Conservation (phyloP, 2,113 vertebrate genomes). For the Arothron firmamentum region DNA sequence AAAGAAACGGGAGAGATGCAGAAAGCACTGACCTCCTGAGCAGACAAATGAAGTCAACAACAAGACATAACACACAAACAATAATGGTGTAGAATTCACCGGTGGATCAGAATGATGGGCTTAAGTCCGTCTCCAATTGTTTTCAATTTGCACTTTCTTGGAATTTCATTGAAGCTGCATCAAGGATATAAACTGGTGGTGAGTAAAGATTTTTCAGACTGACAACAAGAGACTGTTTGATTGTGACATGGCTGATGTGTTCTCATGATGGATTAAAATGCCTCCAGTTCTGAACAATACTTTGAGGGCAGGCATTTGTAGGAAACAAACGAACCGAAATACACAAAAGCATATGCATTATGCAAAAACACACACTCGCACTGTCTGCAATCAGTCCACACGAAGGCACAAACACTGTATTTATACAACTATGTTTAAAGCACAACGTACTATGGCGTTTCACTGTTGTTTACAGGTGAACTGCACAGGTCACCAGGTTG, state of each 20-base stretch:
- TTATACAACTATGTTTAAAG: too few relatives aligned
- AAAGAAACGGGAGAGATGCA: constrained; percentile 43
- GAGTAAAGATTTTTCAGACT: too few relatives aligned
- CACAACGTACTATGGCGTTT: not conserved
- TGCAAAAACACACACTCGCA: constrained; percentile 11
- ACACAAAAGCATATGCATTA: constrained; percentile 14
- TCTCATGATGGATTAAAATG: constrained; percentile 1
- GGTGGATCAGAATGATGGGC: not conserved
- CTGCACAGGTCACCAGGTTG: constrained; percentile 56
- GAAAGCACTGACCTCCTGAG: constrained; percentile 34
- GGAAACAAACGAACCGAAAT: constrained; percentile 13
- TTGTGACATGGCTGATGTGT: too few relatives aligned
- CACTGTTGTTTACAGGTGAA: constrained; percentile 43
- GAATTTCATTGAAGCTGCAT: not conserved
- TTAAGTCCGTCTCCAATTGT: not conserved
- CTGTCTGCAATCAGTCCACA: constrained; percentile 11
- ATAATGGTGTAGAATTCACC: not conserved
- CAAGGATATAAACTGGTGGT: too few relatives aligned
- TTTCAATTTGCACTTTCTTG: not conserved
- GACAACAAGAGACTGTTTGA: too few relatives aligned
- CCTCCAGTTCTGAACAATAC: constrained; percentile 3
- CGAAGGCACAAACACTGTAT: constrained; percentile 8
- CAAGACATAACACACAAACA: constrained; percentile 22
- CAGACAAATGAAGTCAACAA: constrained; percentile 20
- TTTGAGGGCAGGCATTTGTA: constrained; percentile 29